A percentile compares a stretch with the other conserved stretches of the same genome.
These are phyloP conservation scores for Drosophila kikkawai DNA, from an alignment of 1,140 invertebrate species.

Conservation along the genomic window DNA sequence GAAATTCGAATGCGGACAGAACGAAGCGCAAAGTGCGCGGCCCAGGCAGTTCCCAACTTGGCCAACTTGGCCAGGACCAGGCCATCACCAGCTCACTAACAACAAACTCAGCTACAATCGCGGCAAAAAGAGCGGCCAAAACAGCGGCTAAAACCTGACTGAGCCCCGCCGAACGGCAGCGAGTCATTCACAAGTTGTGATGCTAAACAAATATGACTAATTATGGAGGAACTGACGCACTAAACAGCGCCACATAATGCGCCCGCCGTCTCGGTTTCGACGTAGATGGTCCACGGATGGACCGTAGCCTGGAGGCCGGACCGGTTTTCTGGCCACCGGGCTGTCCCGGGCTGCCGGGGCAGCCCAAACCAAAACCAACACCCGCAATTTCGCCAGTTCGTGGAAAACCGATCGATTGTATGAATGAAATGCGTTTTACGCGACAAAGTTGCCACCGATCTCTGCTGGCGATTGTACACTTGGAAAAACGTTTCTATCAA, in stretches of 20 bases:
- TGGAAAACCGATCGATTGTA: constrained; percentile 72
- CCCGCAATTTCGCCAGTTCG: constrained; percentile 82
- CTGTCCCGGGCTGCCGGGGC: constrained; percentile 15
- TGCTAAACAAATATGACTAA: constrained; percentile 84
- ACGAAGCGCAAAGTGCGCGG: constrained; percentile 74
- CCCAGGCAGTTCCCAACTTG: constrained; percentile 54
- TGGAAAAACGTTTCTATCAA: neutral
- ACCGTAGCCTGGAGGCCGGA: constrained; percentile 9
- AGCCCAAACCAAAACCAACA: constrained; percentile 55
- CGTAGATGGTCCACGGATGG: constrained; percentile 64
- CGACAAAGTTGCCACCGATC: constrained; percentile 48
- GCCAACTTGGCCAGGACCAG: constrained; percentile 79
- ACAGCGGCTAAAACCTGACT: constrained; percentile 23
- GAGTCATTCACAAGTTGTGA: constrained; percentile 80
- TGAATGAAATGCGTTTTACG: constrained; percentile 82
- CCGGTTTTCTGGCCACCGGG: constrained; percentile 9
- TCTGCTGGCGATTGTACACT: constrained; percentile 26
- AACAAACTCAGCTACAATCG: neutral
- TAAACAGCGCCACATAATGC: constrained; percentile 82
- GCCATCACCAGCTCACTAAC: constrained; percentile 9
- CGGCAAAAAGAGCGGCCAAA: constrained; percentile 5
- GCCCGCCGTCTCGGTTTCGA: constrained; percentile 76
- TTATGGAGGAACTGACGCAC: constrained; percentile 81
- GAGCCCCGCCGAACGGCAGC: constrained; percentile 27
- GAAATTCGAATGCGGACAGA: constrained; percentile 75